Evolutionary conservation across 2,888 invertebrate species (phyloP), one percentile per base, ranked within the genome.

Genomic region (Dioctria rufipes): DNA sequence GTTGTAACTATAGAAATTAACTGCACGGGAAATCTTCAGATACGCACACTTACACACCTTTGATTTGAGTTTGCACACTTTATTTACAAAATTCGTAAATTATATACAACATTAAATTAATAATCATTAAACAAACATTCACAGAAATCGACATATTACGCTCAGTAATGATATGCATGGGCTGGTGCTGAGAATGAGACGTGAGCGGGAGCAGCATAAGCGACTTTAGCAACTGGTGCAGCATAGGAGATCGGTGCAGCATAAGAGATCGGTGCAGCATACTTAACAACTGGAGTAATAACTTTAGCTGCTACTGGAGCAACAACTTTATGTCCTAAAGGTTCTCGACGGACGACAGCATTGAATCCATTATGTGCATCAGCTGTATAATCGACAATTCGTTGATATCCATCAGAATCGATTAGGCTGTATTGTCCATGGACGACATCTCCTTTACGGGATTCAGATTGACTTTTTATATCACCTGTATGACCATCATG

Each of bases 291-390:
- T 81, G 85, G 84, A 51, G 84, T 84, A 61, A 83, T 77, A 46
- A 80, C 85, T 42, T 80, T 78, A 4, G 88, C 83, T 82, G 86
- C 87, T 54, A 88, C 83, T 8, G 88, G 88, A 11, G 88, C 87
- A 67, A 88, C 82, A 8, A 88, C 86, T 84, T 88, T 88, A 0
- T 88, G 88, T 3, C 87, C 88, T 39, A 88, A 86, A 0, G 90
- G 90, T 84, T 91, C 91, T 81, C 90, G 91, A 83, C 89, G 89
- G 4, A 91, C 91, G 51, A 91, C 88, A 42, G 91, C 91, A 85
- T 91, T 91, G 88, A 91, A 91, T 75, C 91, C 91, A 82, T 90
- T 90, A 84, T 90, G 90, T 42, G 89, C 88, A 86, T 91, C 91
- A 65, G 91, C 90, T 67, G 90, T 90, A 85, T 91, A 91, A 83